Evolutionary conservation across 2,797 vertebrate species (phyloP).

Genomic region (Myripristis jacobus): DNA sequence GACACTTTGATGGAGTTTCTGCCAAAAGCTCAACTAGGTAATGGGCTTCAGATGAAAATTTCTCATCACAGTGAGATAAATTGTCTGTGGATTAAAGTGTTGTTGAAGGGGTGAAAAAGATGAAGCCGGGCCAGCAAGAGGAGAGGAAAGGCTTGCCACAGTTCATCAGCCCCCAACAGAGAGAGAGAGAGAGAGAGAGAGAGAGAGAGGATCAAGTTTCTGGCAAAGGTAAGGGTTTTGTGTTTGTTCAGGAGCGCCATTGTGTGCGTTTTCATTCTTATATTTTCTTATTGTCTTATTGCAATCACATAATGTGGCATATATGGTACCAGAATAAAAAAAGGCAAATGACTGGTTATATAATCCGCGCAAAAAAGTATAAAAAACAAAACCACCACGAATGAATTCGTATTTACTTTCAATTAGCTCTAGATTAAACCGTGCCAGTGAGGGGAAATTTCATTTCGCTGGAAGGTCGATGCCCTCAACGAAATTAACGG

Average conservation of each 20-base stretch:
- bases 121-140: neutral
- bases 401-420: too few species aligned
- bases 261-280: neutral
- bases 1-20: conserved; percentile 31
- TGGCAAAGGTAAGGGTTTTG: neutral
- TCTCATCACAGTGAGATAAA: conserved; percentile 47
- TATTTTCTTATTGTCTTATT: neutral
- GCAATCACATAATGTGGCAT: neutral
- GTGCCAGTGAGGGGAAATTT: neutral
- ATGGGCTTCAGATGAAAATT: conserved; percentile 37
- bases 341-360: neutral
- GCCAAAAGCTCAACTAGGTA: conserved; percentile 27
- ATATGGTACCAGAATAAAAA: neutral
- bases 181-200: conserved; percentile 1
- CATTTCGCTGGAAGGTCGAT: neutral
- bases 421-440: too few species aligned
- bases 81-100: conserved; percentile 22
- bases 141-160: neutral
- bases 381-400: too few species aligned
- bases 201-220: neutral
- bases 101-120: conserved; percentile 25
- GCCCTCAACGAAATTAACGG: conserved; percentile 24
- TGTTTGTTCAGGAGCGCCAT: too few species aligned
- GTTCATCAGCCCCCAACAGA: conserved; percentile 13
- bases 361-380: too few species aligned